Conservation (phyloP, 2,797 vertebrate genomes). For the Schizothorax lantsangensis region DNA sequence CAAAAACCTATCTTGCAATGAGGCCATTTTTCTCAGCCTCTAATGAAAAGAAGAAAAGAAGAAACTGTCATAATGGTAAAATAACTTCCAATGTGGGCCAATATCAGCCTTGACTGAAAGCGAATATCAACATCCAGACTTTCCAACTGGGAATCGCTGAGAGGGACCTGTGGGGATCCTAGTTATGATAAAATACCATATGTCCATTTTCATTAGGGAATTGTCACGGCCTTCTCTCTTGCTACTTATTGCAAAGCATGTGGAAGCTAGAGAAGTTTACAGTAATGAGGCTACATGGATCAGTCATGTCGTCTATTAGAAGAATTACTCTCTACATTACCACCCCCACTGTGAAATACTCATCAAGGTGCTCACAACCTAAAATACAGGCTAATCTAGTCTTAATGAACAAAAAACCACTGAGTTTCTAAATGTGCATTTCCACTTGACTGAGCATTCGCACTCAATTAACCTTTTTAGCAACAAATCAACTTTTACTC, state of each 20-base stretch:
- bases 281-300: constrained; percentile 17
- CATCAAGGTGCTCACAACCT: constrained; percentile 18
- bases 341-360: constrained; percentile 12
- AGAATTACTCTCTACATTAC: constrained; percentile 22
- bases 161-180: constrained; percentile 30
- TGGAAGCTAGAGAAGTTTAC: constrained; percentile 11
- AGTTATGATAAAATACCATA: constrained; percentile 45
- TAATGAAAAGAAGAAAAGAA: neutral
- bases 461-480: neutral
- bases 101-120: constrained; percentile 19
- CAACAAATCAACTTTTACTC: neutral
- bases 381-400: neutral
- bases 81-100: neutral
- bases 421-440: neutral
- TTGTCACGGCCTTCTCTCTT: constrained; percentile 3
- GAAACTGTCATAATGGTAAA: neutral
- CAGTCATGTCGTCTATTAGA: constrained; percentile 24
- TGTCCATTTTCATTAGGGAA: constrained; percentile 31
- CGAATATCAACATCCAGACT: constrained; percentile 34
- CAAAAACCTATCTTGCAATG: neutral
- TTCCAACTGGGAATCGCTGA: constrained; percentile 36
- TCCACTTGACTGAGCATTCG: neutral
- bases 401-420: neutral
- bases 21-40: neutral
- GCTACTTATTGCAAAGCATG: neutral